Conservation (phyloP, 1,140 invertebrate species). For the Pachypeltis micranthus region DNA sequence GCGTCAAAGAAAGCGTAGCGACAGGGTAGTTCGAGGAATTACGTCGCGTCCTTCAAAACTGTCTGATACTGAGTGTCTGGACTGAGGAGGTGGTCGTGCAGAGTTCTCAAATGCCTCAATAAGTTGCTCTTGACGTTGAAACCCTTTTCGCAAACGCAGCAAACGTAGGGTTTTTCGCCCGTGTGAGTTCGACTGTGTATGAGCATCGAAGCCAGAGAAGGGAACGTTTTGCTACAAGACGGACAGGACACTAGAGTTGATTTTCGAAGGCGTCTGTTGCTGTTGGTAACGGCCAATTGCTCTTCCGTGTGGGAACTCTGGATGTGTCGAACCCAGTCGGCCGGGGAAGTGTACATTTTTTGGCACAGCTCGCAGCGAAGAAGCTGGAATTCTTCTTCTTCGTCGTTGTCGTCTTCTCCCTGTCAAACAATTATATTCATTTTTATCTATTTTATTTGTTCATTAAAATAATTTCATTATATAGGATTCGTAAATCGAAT, state of each 20-base stretch:
- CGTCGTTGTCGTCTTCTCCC: slow-evolving; percentile 44
- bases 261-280: not conserved
- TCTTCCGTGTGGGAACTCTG: slow-evolving; percentile 70
- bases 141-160: slow-evolving; percentile 59
- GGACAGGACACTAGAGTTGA: slow-evolving; percentile 36
- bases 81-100: slow-evolving; percentile 26
- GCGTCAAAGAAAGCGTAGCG: no score
- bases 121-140: slow-evolving; percentile 68
- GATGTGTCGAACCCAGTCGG: slow-evolving; percentile 72
- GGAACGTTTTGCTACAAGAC: slow-evolving; percentile 60
- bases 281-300: slow-evolving; percentile 67
- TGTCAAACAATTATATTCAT: no score
- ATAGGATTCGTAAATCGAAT: no score
- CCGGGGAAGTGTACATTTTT: slow-evolving; percentile 66
- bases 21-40: no score
- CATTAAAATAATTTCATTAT: no score
- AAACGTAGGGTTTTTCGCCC: slow-evolving; percentile 52
- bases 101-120: slow-evolving; percentile 54
- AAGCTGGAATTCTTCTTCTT: slow-evolving; percentile 49
- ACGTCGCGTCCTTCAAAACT: not conserved
- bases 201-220: slow-evolving; percentile 62
- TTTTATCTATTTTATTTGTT: no score
- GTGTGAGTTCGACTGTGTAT: slow-evolving; percentile 37
- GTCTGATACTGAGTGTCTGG: slow-evolving; percentile 9
- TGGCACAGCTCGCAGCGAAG: slow-evolving; percentile 66